Percentiles rank a stretch among this genome's conserved stretches.
phyloP scores from a whole-genome alignment of 2,888 invertebrate species.

The Quadroppia sp. region DNA sequence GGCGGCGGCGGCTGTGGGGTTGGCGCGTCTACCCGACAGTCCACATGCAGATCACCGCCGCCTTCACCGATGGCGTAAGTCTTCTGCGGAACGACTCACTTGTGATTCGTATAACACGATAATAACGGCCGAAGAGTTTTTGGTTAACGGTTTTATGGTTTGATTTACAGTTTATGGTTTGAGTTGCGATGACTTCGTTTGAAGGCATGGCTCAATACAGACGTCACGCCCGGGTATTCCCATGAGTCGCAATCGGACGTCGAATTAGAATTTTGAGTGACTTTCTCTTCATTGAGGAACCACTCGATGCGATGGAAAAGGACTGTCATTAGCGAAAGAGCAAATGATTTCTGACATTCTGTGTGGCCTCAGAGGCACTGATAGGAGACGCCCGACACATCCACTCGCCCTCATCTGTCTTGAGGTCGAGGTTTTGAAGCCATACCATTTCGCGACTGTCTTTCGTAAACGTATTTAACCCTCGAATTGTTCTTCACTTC shows the following conservation, averaged over 20 bases:
- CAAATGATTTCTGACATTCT: too few species aligned
- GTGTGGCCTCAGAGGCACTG: conserved; percentile 41
- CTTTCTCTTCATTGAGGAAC: conserved; percentile 42
- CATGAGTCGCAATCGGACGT: background rate
- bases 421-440: conserved; percentile 72
- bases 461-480: conserved; percentile 63
- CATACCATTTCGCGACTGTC: too few species aligned
- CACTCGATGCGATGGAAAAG: conserved; percentile 42
- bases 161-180: conserved; percentile 32
- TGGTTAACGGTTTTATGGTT: conserved; percentile 33
- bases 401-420: conserved; percentile 85
- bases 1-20: conserved; percentile 64
- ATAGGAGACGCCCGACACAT: conserved; percentile 75
- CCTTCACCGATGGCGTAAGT: conserved; percentile 62
- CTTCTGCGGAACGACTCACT: conserved; percentile 37
- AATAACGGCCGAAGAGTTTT: background rate
- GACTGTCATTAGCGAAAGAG: conserved; percentile 38
- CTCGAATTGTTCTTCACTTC: conserved; percentile 45
- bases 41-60: conserved; percentile 64
- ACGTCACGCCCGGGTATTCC: background rate
- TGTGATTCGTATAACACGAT: conserved; percentile 40
- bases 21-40: conserved; percentile 69
- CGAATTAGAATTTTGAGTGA: conserved; percentile 37
- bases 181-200: conserved; percentile 27
- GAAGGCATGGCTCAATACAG: conserved; percentile 35